Evolutionary conservation across 2,797 vertebrate species (phyloP).

Genomic region (Trachops cirrhosus): DNA sequence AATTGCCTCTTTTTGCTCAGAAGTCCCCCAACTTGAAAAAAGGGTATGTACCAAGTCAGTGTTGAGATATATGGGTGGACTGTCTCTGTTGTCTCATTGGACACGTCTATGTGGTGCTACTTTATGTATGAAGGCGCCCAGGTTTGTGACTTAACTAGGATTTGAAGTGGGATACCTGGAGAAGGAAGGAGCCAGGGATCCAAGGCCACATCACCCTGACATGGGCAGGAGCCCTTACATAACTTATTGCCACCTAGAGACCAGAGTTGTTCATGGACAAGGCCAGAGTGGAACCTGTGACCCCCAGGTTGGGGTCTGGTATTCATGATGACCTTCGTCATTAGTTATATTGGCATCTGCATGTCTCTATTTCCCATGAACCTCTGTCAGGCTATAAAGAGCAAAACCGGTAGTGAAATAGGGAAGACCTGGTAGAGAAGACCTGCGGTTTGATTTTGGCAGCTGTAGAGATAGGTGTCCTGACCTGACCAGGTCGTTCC

Average conservation of each 20-base stretch:
- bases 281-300: neutral
- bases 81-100: neutral
- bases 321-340: neutral
- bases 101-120: neutral
- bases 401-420: neutral
- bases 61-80: neutral
- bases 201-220: neutral
- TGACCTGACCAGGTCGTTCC: neutral
- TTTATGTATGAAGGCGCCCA: neutral
- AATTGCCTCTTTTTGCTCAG: neutral
- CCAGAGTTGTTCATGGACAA: neutral
- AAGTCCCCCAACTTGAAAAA: neutral
- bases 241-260: neutral
- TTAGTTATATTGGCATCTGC: neutral
- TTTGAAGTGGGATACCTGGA: neutral
- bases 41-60: neutral
- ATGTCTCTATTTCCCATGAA: neutral
- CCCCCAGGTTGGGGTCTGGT: neutral
- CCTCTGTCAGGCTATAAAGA: neutral
- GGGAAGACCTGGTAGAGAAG: neutral
- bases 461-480: neutral
- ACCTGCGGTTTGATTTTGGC: neutral
- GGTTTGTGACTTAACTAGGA: neutral
- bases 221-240: neutral
- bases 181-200: neutral